These are phyloP conservation scores for Hippoglossus hippoglossus DNA, from an alignment of 2,797 vertebrate species.

Conservation along the genomic window DNA sequence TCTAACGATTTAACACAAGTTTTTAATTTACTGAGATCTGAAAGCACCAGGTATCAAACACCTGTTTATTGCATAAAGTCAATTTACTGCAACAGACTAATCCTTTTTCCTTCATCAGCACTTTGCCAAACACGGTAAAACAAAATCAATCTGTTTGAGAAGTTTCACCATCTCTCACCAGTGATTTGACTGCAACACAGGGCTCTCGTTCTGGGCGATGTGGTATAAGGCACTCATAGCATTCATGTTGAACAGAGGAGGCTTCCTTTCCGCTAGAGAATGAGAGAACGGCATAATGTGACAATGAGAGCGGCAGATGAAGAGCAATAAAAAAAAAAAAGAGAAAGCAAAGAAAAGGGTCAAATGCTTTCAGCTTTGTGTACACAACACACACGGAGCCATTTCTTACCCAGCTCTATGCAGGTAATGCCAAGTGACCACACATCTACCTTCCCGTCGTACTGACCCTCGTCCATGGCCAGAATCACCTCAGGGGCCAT, in stretches of 20 bases:
- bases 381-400: slow-evolving; percentile 6
- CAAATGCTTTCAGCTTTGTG: slow-evolving; percentile 35
- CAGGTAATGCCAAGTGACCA: slow-evolving; percentile 97
- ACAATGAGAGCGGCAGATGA: slow-evolving; percentile 27
- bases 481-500: slow-evolving; percentile 97
- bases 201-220: slow-evolving; percentile 97
- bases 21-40: too few species aligned
- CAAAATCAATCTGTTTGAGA: too few species aligned
- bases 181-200: slow-evolving; percentile 93
- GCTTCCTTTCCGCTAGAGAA: slow-evolving; percentile 91
- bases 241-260: slow-evolving; percentile 97
- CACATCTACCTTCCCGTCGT: slow-evolving; percentile 95
- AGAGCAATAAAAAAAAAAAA: slow-evolving; percentile 25
- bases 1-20: too few species aligned
- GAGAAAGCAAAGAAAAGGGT: slow-evolving; percentile 20
- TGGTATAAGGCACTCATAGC: slow-evolving; percentile 99
- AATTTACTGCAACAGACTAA: too few species aligned
- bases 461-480: slow-evolving; percentile 96
- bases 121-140: too few species aligned
- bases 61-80: too few species aligned
- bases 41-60: too few species aligned
- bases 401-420: slow-evolving; percentile 92
- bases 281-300: slow-evolving; percentile 39
- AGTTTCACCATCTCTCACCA: slow-evolving; percentile 82
- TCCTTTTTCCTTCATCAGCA: too few species aligned